Base-by-base conservation (phyloP, 92 coral and sea anemone species). In the Palythoa heliodiscus region DNA sequence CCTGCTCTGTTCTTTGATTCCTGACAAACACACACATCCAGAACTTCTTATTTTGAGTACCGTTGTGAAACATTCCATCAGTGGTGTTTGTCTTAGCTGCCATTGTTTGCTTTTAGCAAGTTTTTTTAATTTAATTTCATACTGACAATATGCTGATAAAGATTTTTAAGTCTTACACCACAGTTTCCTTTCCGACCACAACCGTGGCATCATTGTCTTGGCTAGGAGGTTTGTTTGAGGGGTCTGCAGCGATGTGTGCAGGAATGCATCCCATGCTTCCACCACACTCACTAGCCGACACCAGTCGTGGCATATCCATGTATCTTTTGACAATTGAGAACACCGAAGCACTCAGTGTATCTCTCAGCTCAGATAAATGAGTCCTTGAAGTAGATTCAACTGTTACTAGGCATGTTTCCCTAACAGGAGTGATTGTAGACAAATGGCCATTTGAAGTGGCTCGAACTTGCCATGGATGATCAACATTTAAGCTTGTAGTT, bases 261-360 rank as follows among this genome's bases (percentile, higher is more conserved):
- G 98, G 94, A n/a, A 94, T 92, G 71, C 98, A 94, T 3, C 93
- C 98, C 29, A 94, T 94, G 67, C 98, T 94, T 40, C 93, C 93
- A 11, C 98, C 95, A 68, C 89, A 94, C 76, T 88, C 94, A 60
- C 95, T 91, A 4, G 98, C 95, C 3, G 93, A 93, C n/a, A 94
- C 85, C 91, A 83, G 87, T 66, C 82, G 92, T 2, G 96, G 96
- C 89, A 94, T 85, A 77, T 90, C 98, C 93, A 92, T 87, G 43
- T 89, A 90, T 52, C 87, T 83, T 66, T 91, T 89, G 61, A 92
- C 98, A 57, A 94, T 87, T 61, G 98, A 94, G 70, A 90, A 94
- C 76, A 90, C 92, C 13, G 98, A 94, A 43, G 92, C 86, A 74
- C 95, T 94, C 22, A 94, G 87, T 50, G 91, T 95, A 19, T 92